Percentiles rank a stretch among this genome's conserved stretches.
These are phyloP conservation scores for Ryuthela nishihirai DNA, from an alignment of 2,888 invertebrate species.

Conservation along the genomic window DNA sequence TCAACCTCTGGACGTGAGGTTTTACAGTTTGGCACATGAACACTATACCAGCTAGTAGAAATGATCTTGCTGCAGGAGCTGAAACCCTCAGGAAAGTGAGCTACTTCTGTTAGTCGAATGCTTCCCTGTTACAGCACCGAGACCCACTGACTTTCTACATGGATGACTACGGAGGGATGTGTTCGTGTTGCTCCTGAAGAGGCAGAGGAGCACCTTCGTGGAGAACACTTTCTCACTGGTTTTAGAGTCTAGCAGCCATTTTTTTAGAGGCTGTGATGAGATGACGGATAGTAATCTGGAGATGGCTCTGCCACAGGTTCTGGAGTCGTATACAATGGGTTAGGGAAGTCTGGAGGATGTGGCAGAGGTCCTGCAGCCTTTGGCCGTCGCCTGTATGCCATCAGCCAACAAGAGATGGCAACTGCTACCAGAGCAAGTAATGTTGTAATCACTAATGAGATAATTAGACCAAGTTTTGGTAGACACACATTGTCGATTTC, in stretches of 20 bases:
- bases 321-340: constrained; percentile 81
- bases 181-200: no score
- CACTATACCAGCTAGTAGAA: constrained; percentile 36
- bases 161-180: neutral
- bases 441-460: constrained; percentile 86
- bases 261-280: constrained; percentile 35
- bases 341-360: constrained; percentile 92
- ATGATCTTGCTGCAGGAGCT: constrained; percentile 5
- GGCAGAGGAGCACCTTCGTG: no score
- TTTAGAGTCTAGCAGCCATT: no score
- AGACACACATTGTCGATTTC: constrained; percentile 83
- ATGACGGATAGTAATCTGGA: constrained; percentile 64
- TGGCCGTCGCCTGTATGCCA: constrained; percentile 84
- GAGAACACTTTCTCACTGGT: no score
- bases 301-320: constrained; percentile 77
- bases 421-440: constrained; percentile 86
- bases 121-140: neutral
- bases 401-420: constrained; percentile 91
- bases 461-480: constrained; percentile 87
- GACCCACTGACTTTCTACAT: neutral
- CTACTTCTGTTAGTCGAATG: no score
- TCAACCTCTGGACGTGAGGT: no score
- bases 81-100: constrained; percentile 34
- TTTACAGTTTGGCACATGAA: constrained; percentile 35
- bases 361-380: constrained; percentile 85